These are phyloP conservation scores for Dichetophora obliterata DNA, from an alignment of 2,888 invertebrate genomes.

Conservation along the genomic window DNA sequence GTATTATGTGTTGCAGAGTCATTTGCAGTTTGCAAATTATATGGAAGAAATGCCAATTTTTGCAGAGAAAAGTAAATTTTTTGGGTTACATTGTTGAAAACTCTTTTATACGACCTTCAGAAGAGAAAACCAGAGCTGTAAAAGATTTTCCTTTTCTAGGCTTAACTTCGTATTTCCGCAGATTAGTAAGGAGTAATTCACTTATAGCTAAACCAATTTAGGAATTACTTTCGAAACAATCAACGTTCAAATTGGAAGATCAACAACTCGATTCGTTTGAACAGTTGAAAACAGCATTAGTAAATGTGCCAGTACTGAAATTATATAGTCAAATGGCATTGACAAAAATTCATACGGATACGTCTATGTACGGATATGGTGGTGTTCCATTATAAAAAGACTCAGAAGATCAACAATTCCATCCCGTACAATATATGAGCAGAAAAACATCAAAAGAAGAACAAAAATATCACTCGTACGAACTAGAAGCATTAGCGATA, in stretches of 20 bases:
- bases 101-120: constrained; percentile 31
- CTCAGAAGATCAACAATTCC: too few relatives aligned
- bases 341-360: constrained; percentile 51
- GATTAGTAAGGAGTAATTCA: constrained; percentile 36
- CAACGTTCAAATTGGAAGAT: constrained; percentile 42
- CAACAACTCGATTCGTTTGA: constrained; percentile 39
- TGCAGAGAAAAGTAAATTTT: constrained; percentile 41
- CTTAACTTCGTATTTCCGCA: too few relatives aligned
- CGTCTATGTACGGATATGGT: too few relatives aligned
- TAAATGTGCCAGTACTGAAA: constrained; percentile 41
- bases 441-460: too few relatives aligned
- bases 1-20: background rate
- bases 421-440: too few relatives aligned
- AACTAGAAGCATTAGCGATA: too few relatives aligned
- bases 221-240: constrained; percentile 47
- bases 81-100: constrained; percentile 43
- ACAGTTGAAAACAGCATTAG: constrained; percentile 42
- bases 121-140: constrained; percentile 35
- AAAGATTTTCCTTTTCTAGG: constrained; percentile 41
- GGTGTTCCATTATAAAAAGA: too few relatives aligned
- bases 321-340: constrained; percentile 43
- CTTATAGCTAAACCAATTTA: constrained; percentile 38
- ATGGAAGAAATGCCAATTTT: constrained; percentile 47
- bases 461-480: too few relatives aligned
- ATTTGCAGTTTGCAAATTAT: constrained; percentile 20